Evolutionary conservation across 2,797 vertebrate genomes (phyloP), one percentile per base, ranked within the genome.

Genomic region (Scleropages formosus): DNA sequence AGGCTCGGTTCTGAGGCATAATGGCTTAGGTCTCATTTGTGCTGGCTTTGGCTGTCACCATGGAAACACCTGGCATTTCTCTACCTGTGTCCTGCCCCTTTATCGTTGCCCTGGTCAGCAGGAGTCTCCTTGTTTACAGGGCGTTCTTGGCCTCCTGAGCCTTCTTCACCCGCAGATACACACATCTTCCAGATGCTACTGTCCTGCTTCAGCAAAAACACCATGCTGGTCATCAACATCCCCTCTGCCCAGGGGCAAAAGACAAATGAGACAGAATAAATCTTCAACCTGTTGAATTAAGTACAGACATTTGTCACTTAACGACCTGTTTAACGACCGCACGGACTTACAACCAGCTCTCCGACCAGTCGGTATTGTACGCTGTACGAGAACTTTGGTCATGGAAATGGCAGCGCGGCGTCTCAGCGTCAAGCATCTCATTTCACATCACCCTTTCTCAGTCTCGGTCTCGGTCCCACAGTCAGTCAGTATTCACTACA

Each of bases 161-260:
- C 82, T 73, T 90, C 87, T 67, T 86, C 91, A 44, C 84, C 79
- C 4, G 90, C 82, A 78, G 90, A 81, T 53, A 94, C 78, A 76
- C 93, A 94, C 87, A 92, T 89, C 84, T 90, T 93, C 92, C 93
- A 93, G 81, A 93, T 89, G 86, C 91, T 93, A 83, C 90, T 95
- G 82, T 92, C 92, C 93, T 95, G 82, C 64, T 88, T 81, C 82
- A 75, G 62, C 77, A 82, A 86, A 86, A 77, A 75, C 80, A 82
- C 75, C 73, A 56, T 61, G 59, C 13, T 70, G 59, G 60, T 73
- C 80, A 78, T 85, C 84, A 59, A 62, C 51, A 59, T 6, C 78
- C 74, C 84, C 78, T 88, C 71, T 81, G 31, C 39, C 31, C 31
- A 39, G 39, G 31, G 31, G 6, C 2, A 39, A 39, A 39, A 2